These are phyloP conservation scores for Podarcis cretensis DNA, from an alignment of 2,113 vertebrate species.

Conservation along the genomic window DNA sequence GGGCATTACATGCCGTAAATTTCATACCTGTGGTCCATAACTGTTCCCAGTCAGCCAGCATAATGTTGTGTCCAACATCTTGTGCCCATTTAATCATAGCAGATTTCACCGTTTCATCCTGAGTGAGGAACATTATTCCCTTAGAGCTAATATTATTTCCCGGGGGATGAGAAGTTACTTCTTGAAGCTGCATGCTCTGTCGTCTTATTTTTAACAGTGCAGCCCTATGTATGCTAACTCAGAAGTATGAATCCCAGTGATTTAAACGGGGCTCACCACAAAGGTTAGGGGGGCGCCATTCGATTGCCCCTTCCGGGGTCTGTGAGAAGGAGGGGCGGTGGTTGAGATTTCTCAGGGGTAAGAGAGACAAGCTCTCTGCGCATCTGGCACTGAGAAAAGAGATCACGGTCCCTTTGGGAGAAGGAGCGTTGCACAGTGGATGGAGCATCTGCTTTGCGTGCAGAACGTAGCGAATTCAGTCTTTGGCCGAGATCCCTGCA, in stretches of 20 bases:
- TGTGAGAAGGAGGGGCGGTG: not conserved
- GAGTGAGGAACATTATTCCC: not conserved
- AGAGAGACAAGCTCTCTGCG: not conserved
- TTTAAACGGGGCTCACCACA: not conserved
- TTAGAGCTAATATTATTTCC: not conserved
- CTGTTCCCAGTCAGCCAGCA: too few relatives aligned
- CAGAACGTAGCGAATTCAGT: too few relatives aligned
- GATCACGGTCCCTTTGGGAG: too few relatives aligned
- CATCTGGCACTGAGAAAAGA: not conserved
- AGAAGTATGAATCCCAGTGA: not conserved
- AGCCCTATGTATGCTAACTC: not conserved
- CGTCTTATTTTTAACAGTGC: not conserved
- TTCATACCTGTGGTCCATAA: too few relatives aligned
- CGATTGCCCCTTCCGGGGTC: not conserved
- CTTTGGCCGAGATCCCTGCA: too few relatives aligned
- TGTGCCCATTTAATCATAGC: too few relatives aligned
- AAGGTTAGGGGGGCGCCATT: not conserved
- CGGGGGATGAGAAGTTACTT: not conserved
- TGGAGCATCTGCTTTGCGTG: too few relatives aligned
- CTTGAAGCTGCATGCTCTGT: not conserved
- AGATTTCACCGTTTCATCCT: too few relatives aligned
- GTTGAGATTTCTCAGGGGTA: too few relatives aligned
- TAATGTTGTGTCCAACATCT: too few relatives aligned
- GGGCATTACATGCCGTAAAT: too few relatives aligned
- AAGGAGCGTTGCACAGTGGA: too few relatives aligned